Conservation (phyloP, 2,113 vertebrate species). For the Ptychochromis oligacanthus region DNA sequence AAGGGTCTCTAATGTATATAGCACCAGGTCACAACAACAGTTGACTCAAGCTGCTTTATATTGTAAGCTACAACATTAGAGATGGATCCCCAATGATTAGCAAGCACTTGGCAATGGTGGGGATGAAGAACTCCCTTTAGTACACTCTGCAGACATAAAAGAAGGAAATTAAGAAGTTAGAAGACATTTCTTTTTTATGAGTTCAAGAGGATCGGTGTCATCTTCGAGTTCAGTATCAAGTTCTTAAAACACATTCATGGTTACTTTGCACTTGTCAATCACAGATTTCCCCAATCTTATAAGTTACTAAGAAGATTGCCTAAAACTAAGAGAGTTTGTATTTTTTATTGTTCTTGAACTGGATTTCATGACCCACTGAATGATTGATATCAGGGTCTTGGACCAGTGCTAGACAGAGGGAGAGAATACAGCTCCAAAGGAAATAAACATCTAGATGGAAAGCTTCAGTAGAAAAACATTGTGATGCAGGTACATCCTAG, state of each 20-base stretch:
- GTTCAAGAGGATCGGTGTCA: rapidly evolving
- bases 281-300: neutral
- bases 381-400: neutral
- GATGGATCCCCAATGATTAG: neutral
- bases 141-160: neutral
- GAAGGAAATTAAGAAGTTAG: neutral
- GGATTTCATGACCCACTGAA: neutral
- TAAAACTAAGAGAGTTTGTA: neutral
- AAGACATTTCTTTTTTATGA: neutral
- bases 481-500: constrained; percentile 1
- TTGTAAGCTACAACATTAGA: neutral
- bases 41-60: too few relatives aligned
- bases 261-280: neutral
- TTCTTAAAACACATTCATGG: neutral
- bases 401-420: neutral
- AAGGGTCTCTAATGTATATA: too few relatives aligned
- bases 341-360: neutral
- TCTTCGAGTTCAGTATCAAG: neutral
- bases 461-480: neutral
- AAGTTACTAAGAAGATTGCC: neutral
- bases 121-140: neutral
- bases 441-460: neutral
- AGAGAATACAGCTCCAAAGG: constrained; percentile 52
- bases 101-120: neutral
- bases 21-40: too few relatives aligned